These are phyloP conservation scores for Bubo bubo DNA, from an alignment of 2,113 vertebrate genomes.

Conservation along the genomic window DNA sequence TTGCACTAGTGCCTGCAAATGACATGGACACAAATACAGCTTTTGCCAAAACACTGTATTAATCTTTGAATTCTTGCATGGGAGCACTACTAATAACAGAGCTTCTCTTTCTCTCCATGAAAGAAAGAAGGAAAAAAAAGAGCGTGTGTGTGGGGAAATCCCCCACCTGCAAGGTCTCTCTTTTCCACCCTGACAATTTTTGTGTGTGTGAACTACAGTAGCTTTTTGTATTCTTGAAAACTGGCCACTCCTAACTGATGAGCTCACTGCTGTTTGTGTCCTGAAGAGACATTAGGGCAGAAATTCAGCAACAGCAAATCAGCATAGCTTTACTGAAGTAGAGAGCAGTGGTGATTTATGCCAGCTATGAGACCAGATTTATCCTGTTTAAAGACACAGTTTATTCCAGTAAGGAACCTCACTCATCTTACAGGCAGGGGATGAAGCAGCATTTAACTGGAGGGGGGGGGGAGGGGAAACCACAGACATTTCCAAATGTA, in stretches of 20 bases:
- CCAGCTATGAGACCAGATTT: background rate
- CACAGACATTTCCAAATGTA: background rate
- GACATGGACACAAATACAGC: background rate
- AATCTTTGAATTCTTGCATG: background rate
- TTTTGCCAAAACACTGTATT: background rate
- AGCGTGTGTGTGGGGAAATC: background rate
- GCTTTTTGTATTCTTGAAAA: conserved; percentile 14
- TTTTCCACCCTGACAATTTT: background rate
- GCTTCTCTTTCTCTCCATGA: background rate
- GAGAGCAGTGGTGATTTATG: background rate
- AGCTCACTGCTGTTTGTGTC: conserved; percentile 29
- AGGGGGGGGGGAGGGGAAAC: background rate
- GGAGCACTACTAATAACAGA: background rate
- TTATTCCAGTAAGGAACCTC: background rate
- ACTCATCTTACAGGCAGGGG: background rate
- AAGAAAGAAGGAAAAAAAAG: background rate
- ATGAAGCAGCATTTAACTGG: background rate
- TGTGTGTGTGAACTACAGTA: background rate
- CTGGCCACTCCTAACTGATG: background rate
- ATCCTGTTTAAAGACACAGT: background rate
- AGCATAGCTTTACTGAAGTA: background rate
- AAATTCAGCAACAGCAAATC: background rate
- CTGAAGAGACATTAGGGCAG: background rate
- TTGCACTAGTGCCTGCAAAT: background rate
- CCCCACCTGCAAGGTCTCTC: background rate